Evolutionary conservation across 1,140 invertebrate species (phyloP).

Genomic region (Sycophaga agraensis): DNA sequence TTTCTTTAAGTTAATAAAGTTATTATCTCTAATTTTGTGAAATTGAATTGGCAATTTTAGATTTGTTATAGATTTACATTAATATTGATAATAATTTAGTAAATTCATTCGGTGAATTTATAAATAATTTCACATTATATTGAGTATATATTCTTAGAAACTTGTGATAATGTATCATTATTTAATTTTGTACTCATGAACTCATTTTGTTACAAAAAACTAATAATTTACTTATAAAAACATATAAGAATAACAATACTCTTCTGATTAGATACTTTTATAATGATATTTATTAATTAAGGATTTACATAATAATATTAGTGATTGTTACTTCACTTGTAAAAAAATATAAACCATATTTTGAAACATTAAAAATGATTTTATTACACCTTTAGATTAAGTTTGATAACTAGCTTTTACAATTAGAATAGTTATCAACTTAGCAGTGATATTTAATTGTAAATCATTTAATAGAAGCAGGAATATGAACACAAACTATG

Average conservation of each 20-base stretch:
- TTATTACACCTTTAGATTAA: slow-evolving; percentile 24
- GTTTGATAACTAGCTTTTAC: background rate
- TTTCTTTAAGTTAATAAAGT: no score
- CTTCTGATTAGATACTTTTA: slow-evolving; percentile 25
- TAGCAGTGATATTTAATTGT: background rate
- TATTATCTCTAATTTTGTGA: no score
- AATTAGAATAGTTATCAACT: background rate
- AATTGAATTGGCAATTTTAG: no score
- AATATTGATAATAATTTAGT: background rate
- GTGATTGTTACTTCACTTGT: slow-evolving; percentile 31
- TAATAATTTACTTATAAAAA: background rate
- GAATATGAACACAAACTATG: slow-evolving; percentile 68
- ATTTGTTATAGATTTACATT: no score
- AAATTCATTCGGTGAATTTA: background rate
- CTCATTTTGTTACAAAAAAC: background rate
- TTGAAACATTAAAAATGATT: slow-evolving; percentile 13
- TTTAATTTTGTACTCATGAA: background rate
- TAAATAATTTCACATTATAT: background rate
- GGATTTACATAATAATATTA: slow-evolving; percentile 32
- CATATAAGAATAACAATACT: slow-evolving; percentile 12
- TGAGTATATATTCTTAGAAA: slow-evolving; percentile 5
- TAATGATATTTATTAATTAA: slow-evolving; percentile 37
- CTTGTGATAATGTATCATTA: slow-evolving; percentile 1
- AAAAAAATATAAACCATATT: slow-evolving; percentile 37
- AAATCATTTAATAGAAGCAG: slow-evolving; percentile 37